A percentile compares a stretch with the other conserved stretches of the same genome.
These are phyloP conservation scores for Trichomalopsis sarcophagae DNA, from an alignment of 1,140 invertebrate species.

Conservation along the genomic window DNA sequence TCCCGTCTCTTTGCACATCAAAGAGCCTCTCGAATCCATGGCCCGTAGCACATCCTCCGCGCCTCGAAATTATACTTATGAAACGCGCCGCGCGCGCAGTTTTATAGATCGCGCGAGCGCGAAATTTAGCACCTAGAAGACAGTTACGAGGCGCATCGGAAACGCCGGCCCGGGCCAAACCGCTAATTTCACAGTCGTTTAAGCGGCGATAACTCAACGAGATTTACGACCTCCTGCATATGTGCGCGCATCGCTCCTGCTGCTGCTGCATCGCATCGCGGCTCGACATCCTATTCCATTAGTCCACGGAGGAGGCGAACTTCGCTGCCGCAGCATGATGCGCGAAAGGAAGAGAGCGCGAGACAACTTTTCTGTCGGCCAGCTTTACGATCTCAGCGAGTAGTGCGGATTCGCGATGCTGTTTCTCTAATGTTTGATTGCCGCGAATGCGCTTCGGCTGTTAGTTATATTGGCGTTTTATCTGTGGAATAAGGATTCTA, in stretches of 20 bases:
- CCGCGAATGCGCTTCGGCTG: not conserved
- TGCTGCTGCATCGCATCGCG: conserved; percentile 39
- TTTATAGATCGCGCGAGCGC: not conserved
- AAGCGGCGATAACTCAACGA: conserved; percentile 72
- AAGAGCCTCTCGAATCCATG: not conserved
- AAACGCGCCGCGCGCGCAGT: not conserved
- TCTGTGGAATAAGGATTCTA: too few relatives aligned
- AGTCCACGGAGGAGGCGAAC: conserved; percentile 42
- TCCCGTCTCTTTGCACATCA: not conserved
- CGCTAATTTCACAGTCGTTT: conserved; percentile 76
- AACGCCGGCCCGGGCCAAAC: conserved; percentile 62
- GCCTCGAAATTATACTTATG: not conserved
- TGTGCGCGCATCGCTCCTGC: conserved; percentile 42
- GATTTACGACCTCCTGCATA: conserved; percentile 67
- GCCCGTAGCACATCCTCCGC: not conserved
- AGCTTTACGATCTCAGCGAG: not conserved
- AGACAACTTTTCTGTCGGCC: not conserved
- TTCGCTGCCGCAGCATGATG: not conserved
- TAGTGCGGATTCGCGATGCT: not conserved
- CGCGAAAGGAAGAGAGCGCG: not conserved
- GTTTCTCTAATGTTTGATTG: not conserved
- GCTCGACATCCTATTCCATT: conserved; percentile 74
- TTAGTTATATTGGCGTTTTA: not conserved
- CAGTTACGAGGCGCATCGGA: conserved; percentile 71
- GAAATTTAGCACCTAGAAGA: conserved; percentile 73